phyloP scores from a whole-genome alignment of 2,888 invertebrate genomes.

The Lathronympha strigana region DNA sequence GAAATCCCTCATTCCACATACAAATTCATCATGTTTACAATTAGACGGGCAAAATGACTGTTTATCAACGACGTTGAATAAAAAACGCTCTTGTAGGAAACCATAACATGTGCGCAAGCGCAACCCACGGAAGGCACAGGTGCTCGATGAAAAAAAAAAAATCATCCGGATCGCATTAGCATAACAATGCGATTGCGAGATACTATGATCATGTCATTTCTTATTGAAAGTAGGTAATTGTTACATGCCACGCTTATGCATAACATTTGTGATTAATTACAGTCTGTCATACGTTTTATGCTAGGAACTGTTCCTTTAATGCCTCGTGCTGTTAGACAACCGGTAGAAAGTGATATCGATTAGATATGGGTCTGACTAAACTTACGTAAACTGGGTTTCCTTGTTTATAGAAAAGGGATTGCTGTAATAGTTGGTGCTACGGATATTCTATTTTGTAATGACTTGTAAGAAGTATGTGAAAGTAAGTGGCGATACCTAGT shows the following conservation, averaged over 20 bases:
- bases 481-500: slow-evolving; percentile 13
- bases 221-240: slow-evolving; percentile 19
- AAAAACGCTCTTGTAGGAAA: not conserved
- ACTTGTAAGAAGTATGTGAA: slow-evolving; percentile 12
- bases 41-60: no score
- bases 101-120: slow-evolving; percentile 11
- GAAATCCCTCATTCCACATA: no score
- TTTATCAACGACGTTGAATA: not conserved
- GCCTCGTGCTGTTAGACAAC: slow-evolving; percentile 7
- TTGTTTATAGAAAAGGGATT: slow-evolving; percentile 26
- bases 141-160: slow-evolving; percentile 31
- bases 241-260: slow-evolving; percentile 23
- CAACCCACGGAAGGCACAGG: slow-evolving; percentile 32
- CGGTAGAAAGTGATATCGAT: slow-evolving; percentile 30
- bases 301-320: slow-evolving; percentile 8
- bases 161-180: slow-evolving; percentile 36
- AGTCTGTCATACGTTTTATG: slow-evolving; percentile 19
- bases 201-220: slow-evolving; percentile 13
- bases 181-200: slow-evolving; percentile 39
- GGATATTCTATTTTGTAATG: slow-evolving; percentile 29
- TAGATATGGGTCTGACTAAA: slow-evolving; percentile 26
- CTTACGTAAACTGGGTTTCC: slow-evolving; percentile 22
- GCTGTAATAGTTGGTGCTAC: slow-evolving; percentile 22
- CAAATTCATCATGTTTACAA: no score
- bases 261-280: slow-evolving; percentile 37